These are phyloP conservation scores for Platerodrilus igneus DNA, from an alignment of 2,888 invertebrate genomes.

Conservation along the genomic window DNA sequence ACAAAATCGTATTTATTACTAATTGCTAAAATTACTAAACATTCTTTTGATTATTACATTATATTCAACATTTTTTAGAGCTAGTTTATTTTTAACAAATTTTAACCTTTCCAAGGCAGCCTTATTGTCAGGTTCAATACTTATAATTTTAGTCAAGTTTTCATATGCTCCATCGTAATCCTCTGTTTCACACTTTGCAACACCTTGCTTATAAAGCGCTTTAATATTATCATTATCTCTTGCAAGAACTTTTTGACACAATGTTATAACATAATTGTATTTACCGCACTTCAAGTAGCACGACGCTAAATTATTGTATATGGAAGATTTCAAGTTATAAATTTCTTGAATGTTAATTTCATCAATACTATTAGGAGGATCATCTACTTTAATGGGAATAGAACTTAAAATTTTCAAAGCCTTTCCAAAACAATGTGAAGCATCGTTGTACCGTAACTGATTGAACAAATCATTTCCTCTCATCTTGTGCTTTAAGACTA, in stretches of 20 bases:
- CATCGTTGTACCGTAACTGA: conserved; percentile 57
- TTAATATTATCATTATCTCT: conserved; percentile 46
- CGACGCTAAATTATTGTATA: conserved; percentile 79
- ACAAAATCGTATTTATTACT: too few relatives aligned
- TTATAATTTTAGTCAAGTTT: conserved; percentile 54
- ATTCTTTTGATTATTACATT: conserved; percentile 52
- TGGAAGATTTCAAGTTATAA: conserved; percentile 56
- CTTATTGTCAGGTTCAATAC: conserved; percentile 62
- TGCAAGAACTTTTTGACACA: conserved; percentile 53
- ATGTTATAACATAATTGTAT: conserved; percentile 60
- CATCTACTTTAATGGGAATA: conserved; percentile 50
- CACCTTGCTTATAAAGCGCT: conserved; percentile 50
- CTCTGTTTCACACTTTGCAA: conserved; percentile 52
- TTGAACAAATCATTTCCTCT: conserved; percentile 62
- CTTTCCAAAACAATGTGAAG: conserved; percentile 69
- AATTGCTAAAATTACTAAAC: conserved; percentile 44
- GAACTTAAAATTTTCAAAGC: conserved; percentile 70
- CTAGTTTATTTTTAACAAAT: conserved; percentile 54
- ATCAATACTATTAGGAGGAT: conserved; percentile 49
- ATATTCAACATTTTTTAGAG: conserved; percentile 57
- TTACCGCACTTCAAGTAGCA: conserved; percentile 69
- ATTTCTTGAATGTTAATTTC: conserved; percentile 52
- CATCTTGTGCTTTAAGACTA: conserved; percentile 49
- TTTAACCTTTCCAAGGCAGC: conserved; percentile 58
- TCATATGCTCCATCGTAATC: conserved; percentile 63